These are phyloP conservation scores for Drosophila truncata DNA, from an alignment of 1,140 invertebrate species.

Conservation along the genomic window DNA sequence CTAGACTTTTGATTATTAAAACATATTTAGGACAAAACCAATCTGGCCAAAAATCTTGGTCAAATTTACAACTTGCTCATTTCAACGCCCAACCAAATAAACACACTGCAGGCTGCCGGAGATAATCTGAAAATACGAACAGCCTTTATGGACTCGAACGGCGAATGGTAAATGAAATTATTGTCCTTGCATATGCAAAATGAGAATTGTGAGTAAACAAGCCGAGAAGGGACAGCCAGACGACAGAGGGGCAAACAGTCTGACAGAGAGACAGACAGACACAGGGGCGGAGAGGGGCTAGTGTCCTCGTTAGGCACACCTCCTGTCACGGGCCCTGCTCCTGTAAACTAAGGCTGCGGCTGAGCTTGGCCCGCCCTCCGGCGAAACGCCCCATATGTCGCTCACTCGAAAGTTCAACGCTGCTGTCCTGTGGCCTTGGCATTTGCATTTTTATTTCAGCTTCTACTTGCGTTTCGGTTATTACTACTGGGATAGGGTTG, in stretches of 20 bases:
- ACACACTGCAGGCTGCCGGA: constrained; percentile 13
- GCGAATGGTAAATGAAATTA: constrained; percentile 41
- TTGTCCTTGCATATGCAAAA: constrained; percentile 53
- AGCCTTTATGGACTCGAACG: constrained; percentile 24
- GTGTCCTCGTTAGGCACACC: constrained; percentile 62
- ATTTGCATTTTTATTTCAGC: constrained; percentile 64
- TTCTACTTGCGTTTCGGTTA: constrained; percentile 62
- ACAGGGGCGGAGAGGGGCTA: background rate
- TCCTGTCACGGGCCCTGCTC: constrained; percentile 51
- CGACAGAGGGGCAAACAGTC: constrained; percentile 21
- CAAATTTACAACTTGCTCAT: background rate
- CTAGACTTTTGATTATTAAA: background rate
- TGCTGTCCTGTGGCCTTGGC: constrained; percentile 65
- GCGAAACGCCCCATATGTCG: constrained; percentile 50
- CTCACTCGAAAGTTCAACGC: constrained; percentile 62
- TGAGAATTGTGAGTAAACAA: constrained; percentile 53
- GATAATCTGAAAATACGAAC: constrained; percentile 33
- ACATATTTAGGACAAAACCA: background rate
- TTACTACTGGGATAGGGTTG: constrained; percentile 39
- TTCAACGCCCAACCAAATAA: constrained; percentile 8
- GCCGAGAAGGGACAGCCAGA: constrained; percentile 37
- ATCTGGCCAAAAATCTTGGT: constrained; percentile 4
- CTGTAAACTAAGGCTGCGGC: constrained; percentile 43
- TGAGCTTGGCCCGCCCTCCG: constrained; percentile 24
- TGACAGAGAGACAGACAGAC: constrained; percentile 14